Evolutionary conservation across 2,888 invertebrate species (phyloP), one percentile per base, ranked within the genome.

Genomic region (Seira musarum): DNA sequence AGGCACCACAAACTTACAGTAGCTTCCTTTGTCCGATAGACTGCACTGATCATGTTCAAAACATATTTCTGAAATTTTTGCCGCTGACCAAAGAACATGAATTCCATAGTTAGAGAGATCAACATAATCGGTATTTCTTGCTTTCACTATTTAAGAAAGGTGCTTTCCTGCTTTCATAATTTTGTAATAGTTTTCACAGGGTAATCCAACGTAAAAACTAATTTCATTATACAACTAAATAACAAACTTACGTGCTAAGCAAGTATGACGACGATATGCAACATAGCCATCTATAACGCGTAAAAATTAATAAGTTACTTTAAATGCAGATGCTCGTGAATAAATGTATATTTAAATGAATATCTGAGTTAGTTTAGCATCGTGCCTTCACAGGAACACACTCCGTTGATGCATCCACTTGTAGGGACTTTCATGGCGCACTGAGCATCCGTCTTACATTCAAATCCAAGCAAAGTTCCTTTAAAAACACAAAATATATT

Each of bases 211-310:
- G n/a, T n/a, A n/a, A n/a, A n/a, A n/a, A n/a, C n/a, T n/a, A n/a
- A n/a, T n/a, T n/a, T n/a, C n/a, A n/a, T n/a, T n/a, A n/a, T n/a
- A n/a, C n/a, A n/a, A n/a, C n/a, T n/a, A n/a, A n/a, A n/a, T n/a
- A n/a, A n/a, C n/a, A n/a, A n/a, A 94, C 96, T 95, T 92, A 96
- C 96, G 95, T 88, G 94, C 93, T 74, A 96, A 92, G 88, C 96
- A 96, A 60, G 96, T 96, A 89, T 96, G 96, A 88, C 94, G 93
- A 88, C 96, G 92, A 90, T 95, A 96, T 89, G 95, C 95, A 83
- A 96, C 91, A 64, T 74, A 85, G 21, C 84, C 82, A 49, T 82
- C 74, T n/a, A n/a, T n/a, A n/a, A n/a, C n/a, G n/a, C n/a, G n/a
- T n/a, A n/a, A n/a, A n/a, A n/a, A n/a, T 46, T 10, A 8, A 46